Base-by-base conservation (phyloP, 2,888 invertebrate genomes). In the Chloromyia formosa region DNA sequence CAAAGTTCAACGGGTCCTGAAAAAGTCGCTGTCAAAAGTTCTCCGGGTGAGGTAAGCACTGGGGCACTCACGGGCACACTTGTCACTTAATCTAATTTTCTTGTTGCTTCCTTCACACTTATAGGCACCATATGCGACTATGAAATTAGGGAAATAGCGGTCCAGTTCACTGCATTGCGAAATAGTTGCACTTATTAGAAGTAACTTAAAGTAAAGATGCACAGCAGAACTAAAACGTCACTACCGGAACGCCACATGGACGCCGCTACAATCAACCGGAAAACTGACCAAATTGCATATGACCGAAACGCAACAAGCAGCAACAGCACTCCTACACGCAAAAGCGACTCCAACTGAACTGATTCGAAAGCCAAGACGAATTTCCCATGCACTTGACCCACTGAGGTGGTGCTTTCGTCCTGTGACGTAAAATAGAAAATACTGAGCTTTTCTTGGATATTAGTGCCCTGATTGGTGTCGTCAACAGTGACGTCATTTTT, bases 301-400 rank as follows among this genome's bases (percentile, higher is more conserved):
- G 20, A 5, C 66, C 18, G 20, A 66, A n/a, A 22, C 14, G 66
- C 66, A 66, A 66, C 23, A 66, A 66, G 66, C 66, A 66, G 45
- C 27, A 35, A 45, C 66, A 66, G 45, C 27, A 35, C 35, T 27
- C 61, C 35, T 45, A 35, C 45, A 5, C 16, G 16, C 9, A 66
- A 45, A 35, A 49, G 23, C 42, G 42, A 23, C 9, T 20, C 9
- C 42, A 40, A n/a, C 35, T 49, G 49, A 42, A 22, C 66, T 42
- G 20, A 45, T 5, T 14, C 66, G 66, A 66, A 56, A 56, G 22
- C 22, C 56, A 56, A 56, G 18, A 16, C 56, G 20, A 22, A 45
- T 49, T 66, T 22, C 49, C n/a, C 49, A 35, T 66, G 49, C 49
- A 66, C 66, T 66, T 66, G 66, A 66, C 49, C 45, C 66, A 66